These are phyloP conservation scores for Elysia crispata DNA, from an alignment of 2,888 invertebrate genomes.

Conservation along the genomic window DNA sequence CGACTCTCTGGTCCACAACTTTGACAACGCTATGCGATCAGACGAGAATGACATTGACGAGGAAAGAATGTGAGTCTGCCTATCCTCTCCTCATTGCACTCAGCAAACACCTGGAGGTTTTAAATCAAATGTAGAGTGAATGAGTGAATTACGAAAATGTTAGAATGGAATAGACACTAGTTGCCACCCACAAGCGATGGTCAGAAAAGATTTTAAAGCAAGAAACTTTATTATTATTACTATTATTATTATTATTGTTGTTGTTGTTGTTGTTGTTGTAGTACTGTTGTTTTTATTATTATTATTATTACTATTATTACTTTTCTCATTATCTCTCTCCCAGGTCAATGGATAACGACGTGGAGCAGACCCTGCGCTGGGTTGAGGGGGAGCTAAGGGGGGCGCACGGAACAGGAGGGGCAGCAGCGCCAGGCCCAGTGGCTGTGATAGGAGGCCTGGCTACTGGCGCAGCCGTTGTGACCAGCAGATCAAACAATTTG, in stretches of 20 bases:
- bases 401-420: neutral
- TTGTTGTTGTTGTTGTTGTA: no score
- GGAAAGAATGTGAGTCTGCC: constrained; percentile 85
- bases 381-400: constrained; percentile 53
- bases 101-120: no score
- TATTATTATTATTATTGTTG: no score
- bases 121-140: no score
- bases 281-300: neutral
- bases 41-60: constrained; percentile 93
- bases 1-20: constrained; percentile 46
- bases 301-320: no score
- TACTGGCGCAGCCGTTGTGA: neutral
- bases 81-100: no score
- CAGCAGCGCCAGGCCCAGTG: neutral
- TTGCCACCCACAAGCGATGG: no score
- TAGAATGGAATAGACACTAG: no score
- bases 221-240: no score
- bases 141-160: no score
- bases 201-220: no score
- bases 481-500: constrained; percentile 52
- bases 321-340: neutral
- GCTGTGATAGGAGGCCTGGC: neutral
- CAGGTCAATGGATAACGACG: constrained; percentile 84
- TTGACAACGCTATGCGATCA: constrained; percentile 33
- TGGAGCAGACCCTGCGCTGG: constrained; percentile 78